Conservation (phyloP, 2,113 vertebrate species). For the Anarhynchus alexandrinus region DNA sequence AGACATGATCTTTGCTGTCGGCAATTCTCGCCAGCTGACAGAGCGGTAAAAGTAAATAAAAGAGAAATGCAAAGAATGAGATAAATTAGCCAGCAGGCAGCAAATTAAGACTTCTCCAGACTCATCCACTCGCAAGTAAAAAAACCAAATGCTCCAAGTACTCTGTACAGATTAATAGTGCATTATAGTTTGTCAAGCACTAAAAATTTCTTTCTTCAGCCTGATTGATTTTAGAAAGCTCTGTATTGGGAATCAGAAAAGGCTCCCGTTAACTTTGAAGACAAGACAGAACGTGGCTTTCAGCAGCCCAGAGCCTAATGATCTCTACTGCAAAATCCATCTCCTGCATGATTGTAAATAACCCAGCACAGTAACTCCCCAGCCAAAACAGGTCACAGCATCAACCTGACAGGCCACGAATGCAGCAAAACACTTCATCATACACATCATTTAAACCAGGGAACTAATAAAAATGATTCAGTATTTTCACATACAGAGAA, state of each 20-base stretch:
- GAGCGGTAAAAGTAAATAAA: not conserved
- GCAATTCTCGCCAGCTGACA: conserved; percentile 94
- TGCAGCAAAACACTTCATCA: not conserved
- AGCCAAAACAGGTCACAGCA: not conserved
- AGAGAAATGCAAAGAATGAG: not conserved
- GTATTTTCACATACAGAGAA: not conserved
- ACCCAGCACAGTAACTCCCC: not conserved
- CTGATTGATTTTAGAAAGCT: not conserved
- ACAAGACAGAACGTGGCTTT: not conserved
- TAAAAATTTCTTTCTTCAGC: not conserved
- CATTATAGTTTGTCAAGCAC: not conserved
- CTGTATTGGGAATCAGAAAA: not conserved
- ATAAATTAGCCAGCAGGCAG: not conserved
- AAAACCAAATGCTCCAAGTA: not conserved
- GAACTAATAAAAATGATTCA: not conserved
- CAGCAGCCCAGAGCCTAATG: not conserved
- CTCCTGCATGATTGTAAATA: not conserved
- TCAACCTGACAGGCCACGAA: too few species aligned
- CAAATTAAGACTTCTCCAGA: not conserved
- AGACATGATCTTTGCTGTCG: conserved; percentile 96
- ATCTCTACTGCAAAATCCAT: not conserved
- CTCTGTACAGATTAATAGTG: not conserved
- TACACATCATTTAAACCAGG: not conserved
- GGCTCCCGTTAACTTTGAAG: not conserved
- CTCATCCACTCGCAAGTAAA: not conserved